These are phyloP conservation scores for Lepidurus couesii DNA, from an alignment of 1,140 invertebrate genomes.

Conservation along the genomic window DNA sequence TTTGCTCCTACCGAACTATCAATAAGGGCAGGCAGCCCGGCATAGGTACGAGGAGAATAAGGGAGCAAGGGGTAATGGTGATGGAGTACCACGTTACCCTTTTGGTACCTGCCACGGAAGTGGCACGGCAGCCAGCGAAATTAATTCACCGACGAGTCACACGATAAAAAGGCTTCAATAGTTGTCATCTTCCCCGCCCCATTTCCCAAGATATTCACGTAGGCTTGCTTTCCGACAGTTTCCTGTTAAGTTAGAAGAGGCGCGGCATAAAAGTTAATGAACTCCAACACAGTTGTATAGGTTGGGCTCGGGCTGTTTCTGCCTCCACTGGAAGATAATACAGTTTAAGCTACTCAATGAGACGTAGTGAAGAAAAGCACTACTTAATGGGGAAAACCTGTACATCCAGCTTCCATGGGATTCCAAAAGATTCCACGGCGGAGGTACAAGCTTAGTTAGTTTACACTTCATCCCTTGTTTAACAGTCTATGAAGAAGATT, in stretches of 20 bases:
- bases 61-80: background rate
- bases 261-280: background rate
- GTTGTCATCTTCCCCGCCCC: background rate
- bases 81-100: background rate
- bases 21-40: background rate
- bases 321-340: too few relatives aligned
- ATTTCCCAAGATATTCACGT: background rate
- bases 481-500: too few relatives aligned
- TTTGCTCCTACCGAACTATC: background rate
- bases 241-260: background rate
- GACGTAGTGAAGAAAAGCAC: too few relatives aligned
- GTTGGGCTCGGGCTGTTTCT: too few relatives aligned
- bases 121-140: background rate
- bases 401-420: too few relatives aligned
- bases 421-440: too few relatives aligned
- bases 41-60: background rate
- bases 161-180: background rate
- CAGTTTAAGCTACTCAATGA: too few relatives aligned
- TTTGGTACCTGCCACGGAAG: slow-evolving; percentile 10
- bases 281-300: background rate
- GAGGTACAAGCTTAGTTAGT: too few relatives aligned
- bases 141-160: background rate
- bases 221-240: background rate
- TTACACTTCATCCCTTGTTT: too few relatives aligned
- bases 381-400: too few relatives aligned